Evolutionary conservation across 2,888 invertebrate species (phyloP), one percentile per base, ranked within the genome.

Genomic region (Stramonita haemastoma): DNA sequence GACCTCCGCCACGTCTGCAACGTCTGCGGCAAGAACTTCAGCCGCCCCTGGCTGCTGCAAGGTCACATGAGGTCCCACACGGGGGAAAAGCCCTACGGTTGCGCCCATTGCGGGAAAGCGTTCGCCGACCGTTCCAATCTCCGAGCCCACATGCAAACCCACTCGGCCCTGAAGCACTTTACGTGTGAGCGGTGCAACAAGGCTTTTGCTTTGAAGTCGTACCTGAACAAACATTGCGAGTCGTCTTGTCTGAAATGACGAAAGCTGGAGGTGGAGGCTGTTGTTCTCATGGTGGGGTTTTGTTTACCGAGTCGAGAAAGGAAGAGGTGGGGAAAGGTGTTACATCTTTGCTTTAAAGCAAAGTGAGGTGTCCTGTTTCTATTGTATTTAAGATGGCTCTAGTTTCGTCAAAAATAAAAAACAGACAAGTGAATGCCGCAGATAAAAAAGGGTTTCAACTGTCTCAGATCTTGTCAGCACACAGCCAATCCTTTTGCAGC

Each of bases 101-200:
- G 99, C 96, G 98, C 98, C 46, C 98, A 98, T 95, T 99, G 99
- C 96, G 98, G 98, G 91, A 99, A 99, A 96, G 98, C 98, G 2
- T 99, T 99, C 96, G 98, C 98, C 26, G 99, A 99, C 96, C 97
- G 98, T 88, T 98, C 98, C 91, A 99, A 99, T 96, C 97, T 99
- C 89, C 97, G 99, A 60, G 99, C 99, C 0, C 99, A 99, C 96
- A 98, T 98, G 97, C 98, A 98, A 96, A 99, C 98, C 22, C 99
- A 99, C 96, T 98, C 98, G 79, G 97, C 97, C 89, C 98, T 98
- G 96, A 99, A 98, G 96, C 98, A 98, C 95, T 98, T 97, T 96
- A 97, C 97, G 95, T 99, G 99, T 96, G 96, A 97, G 93, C 97
- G 98, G 92, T 99, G 99, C 96, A 97, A 97, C 96, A 98, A 98